A percentile compares a stretch with the other conserved stretches of the same genome.
Evolutionary conservation across 2,888 invertebrate genomes (phyloP).

Genomic region (Nemotelus pantherinus): DNA sequence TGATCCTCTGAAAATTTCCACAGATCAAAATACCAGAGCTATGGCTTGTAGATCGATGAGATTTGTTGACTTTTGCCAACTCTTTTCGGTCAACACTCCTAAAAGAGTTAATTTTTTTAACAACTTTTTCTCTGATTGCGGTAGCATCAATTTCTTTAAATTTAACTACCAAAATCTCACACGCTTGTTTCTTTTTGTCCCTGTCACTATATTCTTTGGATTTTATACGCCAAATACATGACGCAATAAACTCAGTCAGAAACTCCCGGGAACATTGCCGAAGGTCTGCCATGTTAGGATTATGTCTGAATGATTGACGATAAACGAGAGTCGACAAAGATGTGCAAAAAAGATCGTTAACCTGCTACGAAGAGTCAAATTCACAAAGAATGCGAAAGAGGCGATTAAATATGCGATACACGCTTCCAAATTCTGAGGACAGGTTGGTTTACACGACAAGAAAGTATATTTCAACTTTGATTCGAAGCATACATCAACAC

Average conservation of each 20-base stretch:
- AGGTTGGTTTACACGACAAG: too few relatives aligned
- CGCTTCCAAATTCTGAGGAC: too few relatives aligned
- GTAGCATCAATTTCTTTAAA: conserved; percentile 10
- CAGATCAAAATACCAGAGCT: conserved; percentile 27
- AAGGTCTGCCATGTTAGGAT: conserved; percentile 1
- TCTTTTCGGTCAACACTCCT: conserved; percentile 12
- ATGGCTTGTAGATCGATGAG: conserved; percentile 6
- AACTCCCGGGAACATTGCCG: conserved; percentile 25
- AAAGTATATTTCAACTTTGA: too few relatives aligned
- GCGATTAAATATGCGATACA: too few relatives aligned
- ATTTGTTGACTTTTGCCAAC: too few relatives aligned
- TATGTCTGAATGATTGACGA: background rate
- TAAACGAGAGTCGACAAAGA: too few relatives aligned
- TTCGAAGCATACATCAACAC: too few relatives aligned
- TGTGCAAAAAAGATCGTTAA: too few relatives aligned
- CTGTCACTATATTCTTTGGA: conserved; percentile 6
- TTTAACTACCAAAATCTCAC: background rate
- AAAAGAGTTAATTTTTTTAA: conserved; percentile 10
- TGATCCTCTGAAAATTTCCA: conserved; percentile 13
- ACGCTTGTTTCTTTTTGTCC: conserved; percentile 10
- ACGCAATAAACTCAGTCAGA: conserved; percentile 2
- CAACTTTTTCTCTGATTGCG: conserved; percentile 5
- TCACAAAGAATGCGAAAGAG: too few relatives aligned
- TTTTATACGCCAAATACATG: conserved; percentile 13
- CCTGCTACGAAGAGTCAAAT: too few relatives aligned